Base-by-base conservation (phyloP, 2,888 invertebrate genomes). In the Metallyticus violacea region DNA sequence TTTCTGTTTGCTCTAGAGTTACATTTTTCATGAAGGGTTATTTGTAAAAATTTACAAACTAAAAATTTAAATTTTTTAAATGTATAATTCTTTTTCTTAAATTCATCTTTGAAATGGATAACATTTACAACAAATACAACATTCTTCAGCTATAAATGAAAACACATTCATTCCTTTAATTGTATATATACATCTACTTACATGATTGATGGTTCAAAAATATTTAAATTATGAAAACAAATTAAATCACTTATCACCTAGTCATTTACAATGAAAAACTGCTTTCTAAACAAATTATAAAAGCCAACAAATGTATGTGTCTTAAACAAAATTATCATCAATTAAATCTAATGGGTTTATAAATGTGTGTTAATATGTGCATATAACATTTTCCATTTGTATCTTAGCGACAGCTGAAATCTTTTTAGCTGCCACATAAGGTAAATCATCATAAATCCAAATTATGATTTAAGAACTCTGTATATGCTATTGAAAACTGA, bases 111-210 rank as follows among this genome's bases (percentile, higher is more conserved):
- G 77, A 40, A 83, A 27, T 83, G 83, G 28, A 83, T 77, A 83
- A 83, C 83, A 83, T 83, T 77, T 83, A 83, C 29, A 83, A 83
- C 77, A 83, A 77, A 81, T 81, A 81, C 30, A 81, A 7, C 30
- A 81, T 40, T n/a, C 40, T 40, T 7, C 25, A 7, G 30, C 7
- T 40, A 22, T 2, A 28, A 22, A 25, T 3, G n/a, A 81, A 40
- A n/a, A 30, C 26, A 30, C 81, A 40, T 81, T 81, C 27, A 79
- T 79, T 26, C 22, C 9, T 79, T 28, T 83, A 15, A 83, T 4
- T 62, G 15, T 62, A 62, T 62, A 62, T 62, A 62, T 62, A 62
- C 40, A 62, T 4, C 9, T 62, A 62, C 40, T 62, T 62, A 62
- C 40, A 62, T 22, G 22, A 62, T 9, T 62, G 9, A 62, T 62